A percentile compares a stretch with the other conserved stretches of the same genome.
Evolutionary conservation across 2,113 vertebrate species (phyloP).

Genomic region (Trematocara marginatum): DNA sequence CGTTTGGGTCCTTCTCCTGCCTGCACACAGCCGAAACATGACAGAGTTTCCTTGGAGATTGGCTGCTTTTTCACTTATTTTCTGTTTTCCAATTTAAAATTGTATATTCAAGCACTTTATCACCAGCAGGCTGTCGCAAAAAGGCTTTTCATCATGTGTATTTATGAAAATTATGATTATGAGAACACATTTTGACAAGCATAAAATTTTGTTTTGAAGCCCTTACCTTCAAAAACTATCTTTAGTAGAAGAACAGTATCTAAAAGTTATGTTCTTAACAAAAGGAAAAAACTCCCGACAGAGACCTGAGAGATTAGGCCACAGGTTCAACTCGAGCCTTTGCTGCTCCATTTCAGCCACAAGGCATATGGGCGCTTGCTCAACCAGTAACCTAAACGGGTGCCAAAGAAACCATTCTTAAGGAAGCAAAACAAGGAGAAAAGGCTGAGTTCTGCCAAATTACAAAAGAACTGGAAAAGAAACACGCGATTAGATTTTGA

Average conservation of each 20-base stretch:
- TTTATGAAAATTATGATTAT: neutral
- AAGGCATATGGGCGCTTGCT: neutral
- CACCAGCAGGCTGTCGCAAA: neutral
- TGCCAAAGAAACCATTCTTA: neutral
- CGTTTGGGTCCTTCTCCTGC: too few relatives aligned
- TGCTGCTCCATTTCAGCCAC: neutral
- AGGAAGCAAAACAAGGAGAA: too few relatives aligned
- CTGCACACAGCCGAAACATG: too few relatives aligned
- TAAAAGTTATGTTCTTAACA: neutral
- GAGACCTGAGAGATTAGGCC: neutral
- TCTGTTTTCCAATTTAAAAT: neutral
- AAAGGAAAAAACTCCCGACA: neutral
- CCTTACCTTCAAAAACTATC: neutral
- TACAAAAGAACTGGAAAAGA: too few relatives aligned
- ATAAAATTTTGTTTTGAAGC: neutral
- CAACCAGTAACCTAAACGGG: neutral
- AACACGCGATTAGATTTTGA: too few relatives aligned
- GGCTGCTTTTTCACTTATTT: neutral
- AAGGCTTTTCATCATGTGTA: neutral
- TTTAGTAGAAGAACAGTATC: neutral
- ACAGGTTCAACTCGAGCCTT: neutral
- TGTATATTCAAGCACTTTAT: neutral
- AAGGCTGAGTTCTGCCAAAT: too few relatives aligned
- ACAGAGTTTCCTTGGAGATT: neutral
- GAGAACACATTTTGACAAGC: neutral